These are phyloP conservation scores for Rhyacophila brunnea DNA, from an alignment of 1,140 invertebrate species.

Conservation along the genomic window DNA sequence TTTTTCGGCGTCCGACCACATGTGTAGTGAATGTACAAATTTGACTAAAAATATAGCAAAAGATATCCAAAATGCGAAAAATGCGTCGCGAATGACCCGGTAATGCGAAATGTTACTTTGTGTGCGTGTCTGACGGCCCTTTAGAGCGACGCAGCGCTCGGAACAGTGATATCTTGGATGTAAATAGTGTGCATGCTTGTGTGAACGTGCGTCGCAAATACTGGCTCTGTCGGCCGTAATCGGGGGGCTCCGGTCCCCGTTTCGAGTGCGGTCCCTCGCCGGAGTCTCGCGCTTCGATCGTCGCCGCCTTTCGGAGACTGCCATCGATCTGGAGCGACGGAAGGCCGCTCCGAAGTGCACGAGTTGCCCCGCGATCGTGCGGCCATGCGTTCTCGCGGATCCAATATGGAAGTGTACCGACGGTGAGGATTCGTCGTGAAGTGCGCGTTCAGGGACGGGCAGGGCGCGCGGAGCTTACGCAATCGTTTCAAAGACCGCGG, in stretches of 20 bases:
- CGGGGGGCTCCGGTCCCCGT: no score
- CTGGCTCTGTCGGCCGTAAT: not conserved
- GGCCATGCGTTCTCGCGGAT: slow-evolving; percentile 24
- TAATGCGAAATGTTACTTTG: no score
- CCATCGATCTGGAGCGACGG: slow-evolving; percentile 1
- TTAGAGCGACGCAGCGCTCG: not conserved
- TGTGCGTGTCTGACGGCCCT: slow-evolving; percentile 13
- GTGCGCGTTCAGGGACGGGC: not conserved
- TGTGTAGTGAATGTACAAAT: slow-evolving; percentile 55
- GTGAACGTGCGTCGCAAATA: slow-evolving; percentile 40
- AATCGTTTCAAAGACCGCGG: not conserved
- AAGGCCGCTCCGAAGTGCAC: not conserved
- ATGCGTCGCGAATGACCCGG: slow-evolving; percentile 40
- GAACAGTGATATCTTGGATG: slow-evolving; percentile 1
- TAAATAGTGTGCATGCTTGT: slow-evolving; percentile 44
- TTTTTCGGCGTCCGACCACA: slow-evolving; percentile 59
- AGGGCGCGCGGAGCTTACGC: slow-evolving; percentile 11
- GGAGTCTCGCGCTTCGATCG: not conserved
- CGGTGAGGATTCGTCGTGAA: slow-evolving; percentile 13
- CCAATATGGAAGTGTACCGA: slow-evolving; percentile 33
- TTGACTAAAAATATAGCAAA: slow-evolving; percentile 41
- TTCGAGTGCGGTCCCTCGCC: not conserved
- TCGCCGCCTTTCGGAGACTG: slow-evolving; percentile 9
- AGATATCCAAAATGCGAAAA: slow-evolving; percentile 39
- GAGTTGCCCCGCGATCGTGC: slow-evolving; percentile 1